A percentile compares a stretch with the other conserved stretches of the same genome.
phyloP scores from a whole-genome alignment of 1,140 invertebrate species.

The Diuraphis noxia region DNA sequence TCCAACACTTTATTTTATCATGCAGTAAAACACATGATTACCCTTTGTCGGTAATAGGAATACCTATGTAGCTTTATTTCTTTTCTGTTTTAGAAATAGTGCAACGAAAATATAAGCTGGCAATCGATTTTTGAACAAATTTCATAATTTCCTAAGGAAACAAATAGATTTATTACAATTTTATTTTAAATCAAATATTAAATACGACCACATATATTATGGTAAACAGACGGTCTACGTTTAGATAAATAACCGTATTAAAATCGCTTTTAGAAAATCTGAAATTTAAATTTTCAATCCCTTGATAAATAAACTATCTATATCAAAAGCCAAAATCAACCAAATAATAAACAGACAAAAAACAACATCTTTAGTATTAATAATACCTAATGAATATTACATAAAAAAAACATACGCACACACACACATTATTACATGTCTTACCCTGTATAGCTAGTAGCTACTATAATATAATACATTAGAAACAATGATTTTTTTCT shows the following conservation, averaged over 20 bases:
- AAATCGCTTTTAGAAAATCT: background rate
- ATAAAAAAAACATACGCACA: background rate
- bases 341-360: background rate
- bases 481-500: background rate
- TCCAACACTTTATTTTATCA: background rate
- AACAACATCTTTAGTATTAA: background rate
- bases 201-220: background rate
- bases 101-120: background rate
- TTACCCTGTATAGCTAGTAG: too few relatives aligned
- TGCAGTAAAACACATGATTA: background rate
- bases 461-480: background rate
- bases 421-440: background rate
- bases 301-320: background rate
- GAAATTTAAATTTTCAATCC: background rate
- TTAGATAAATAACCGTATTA: background rate
- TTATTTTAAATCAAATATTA: background rate
- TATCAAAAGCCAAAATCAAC: background rate
- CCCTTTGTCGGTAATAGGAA: too few relatives aligned
- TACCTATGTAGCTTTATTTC: background rate
- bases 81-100: background rate
- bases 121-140: background rate
- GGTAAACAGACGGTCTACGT: background rate
- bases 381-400: background rate
- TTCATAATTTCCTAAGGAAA: background rate
- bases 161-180: background rate